phyloP scores from a whole-genome alignment of 2,888 invertebrate species.

The Brachypterus glaber region DNA sequence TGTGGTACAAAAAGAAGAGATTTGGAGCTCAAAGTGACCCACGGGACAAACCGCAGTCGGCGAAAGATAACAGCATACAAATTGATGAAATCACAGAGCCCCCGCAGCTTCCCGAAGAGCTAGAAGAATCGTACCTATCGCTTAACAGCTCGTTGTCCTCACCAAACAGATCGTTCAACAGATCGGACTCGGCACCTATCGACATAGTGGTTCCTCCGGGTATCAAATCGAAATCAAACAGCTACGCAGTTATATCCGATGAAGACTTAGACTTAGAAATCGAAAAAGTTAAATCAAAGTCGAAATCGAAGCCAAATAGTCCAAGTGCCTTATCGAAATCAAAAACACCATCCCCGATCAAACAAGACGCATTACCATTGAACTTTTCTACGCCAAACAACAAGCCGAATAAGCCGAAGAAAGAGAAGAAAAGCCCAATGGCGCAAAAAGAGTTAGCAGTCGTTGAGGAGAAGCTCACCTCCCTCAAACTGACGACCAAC shows the following conservation, averaged over 20 bases:
- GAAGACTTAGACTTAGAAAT: constrained; percentile 61
- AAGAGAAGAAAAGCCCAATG: constrained; percentile 16
- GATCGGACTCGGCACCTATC: constrained; percentile 58
- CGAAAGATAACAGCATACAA: not conserved
- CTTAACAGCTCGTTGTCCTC: constrained; percentile 6
- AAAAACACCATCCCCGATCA: constrained; percentile 10
- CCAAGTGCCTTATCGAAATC: constrained; percentile 15
- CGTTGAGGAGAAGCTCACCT: constrained; percentile 26
- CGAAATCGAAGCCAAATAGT: constrained; percentile 5
- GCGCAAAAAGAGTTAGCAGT: constrained; percentile 23
- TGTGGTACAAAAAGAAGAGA: constrained; percentile 76
- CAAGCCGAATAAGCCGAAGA: constrained; percentile 8
- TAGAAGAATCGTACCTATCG: not conserved
- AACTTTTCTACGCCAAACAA: constrained; percentile 5
- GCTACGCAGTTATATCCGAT: constrained; percentile 52
- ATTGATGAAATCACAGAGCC: not conserved
- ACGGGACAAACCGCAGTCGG: constrained; percentile 43
- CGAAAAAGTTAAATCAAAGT: constrained; percentile 49
- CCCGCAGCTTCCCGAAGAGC: constrained; percentile 1
- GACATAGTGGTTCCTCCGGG: constrained; percentile 47
- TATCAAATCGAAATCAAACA: constrained; percentile 32
- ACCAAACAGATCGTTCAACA: constrained; percentile 37
- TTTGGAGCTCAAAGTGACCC: constrained; percentile 65
- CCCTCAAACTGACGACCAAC: constrained; percentile 17
- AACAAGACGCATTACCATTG: not conserved